phyloP scores from a whole-genome alignment of 2,113 vertebrate species.

The Willisornis vidua region DNA sequence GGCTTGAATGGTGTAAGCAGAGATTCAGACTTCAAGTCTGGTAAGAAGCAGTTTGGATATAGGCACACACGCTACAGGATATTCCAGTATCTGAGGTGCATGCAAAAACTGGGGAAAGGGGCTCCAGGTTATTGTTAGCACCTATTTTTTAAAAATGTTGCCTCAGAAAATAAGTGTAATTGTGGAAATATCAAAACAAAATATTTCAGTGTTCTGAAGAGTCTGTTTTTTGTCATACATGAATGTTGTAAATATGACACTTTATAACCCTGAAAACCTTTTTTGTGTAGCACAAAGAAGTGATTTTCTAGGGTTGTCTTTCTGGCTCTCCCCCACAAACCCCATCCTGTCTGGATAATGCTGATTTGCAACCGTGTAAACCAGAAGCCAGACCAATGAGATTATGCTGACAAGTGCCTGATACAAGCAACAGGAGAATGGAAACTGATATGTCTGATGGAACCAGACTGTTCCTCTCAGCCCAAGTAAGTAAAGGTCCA shows the following conservation, averaged over 20 bases:
- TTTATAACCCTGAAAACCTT: not conserved
- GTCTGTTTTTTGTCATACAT: not conserved
- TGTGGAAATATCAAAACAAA: not conserved
- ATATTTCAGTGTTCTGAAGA: not conserved
- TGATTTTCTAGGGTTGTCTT: not conserved
- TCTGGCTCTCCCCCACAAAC: not conserved
- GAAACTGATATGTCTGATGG: not conserved
- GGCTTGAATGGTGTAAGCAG: not conserved
- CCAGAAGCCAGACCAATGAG: not conserved
- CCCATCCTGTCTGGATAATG: not conserved
- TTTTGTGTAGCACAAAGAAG: not conserved
- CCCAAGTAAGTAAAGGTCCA: not conserved
- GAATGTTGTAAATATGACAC: not conserved
- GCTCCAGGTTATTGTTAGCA: not conserved
- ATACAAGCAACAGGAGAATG: not conserved
- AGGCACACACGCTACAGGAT: not conserved
- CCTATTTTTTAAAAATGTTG: not conserved
- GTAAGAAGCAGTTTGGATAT: not conserved
- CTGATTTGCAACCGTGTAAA: not conserved
- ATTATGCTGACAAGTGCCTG: not conserved
- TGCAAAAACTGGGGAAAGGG: not conserved
- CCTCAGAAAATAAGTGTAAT: not conserved
- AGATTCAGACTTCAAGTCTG: not conserved
- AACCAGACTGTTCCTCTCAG: not conserved
- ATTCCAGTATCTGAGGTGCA: not conserved